phyloP scores from a whole-genome alignment of 2,113 vertebrate species.

The Machaerirhynchus nigripectus region DNA sequence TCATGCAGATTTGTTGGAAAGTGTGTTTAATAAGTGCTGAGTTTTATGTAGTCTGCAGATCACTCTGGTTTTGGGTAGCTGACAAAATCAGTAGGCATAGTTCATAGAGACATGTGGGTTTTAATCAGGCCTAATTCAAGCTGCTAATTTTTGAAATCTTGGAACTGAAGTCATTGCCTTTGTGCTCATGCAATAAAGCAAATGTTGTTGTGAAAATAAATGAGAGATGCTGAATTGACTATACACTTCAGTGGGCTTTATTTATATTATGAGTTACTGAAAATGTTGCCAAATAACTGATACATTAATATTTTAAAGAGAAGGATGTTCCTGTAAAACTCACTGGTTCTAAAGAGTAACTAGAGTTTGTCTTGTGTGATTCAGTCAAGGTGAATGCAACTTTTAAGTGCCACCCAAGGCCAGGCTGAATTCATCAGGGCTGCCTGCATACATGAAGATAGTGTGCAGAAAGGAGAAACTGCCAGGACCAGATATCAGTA shows the following conservation, averaged over 20 bases:
- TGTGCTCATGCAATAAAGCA: not conserved
- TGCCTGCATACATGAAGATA: not conserved
- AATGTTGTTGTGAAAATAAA: not conserved
- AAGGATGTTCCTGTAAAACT: not conserved
- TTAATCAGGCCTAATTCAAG: conserved; percentile 35
- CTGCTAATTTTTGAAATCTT: conserved; percentile 2
- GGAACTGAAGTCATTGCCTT: not conserved
- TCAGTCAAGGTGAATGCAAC: not conserved
- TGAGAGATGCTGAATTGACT: not conserved
- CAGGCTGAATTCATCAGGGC: not conserved
- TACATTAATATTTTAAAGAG: not conserved
- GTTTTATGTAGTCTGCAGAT: conserved; percentile 81
- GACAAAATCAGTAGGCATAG: conserved; percentile 44
- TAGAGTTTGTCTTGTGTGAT: not conserved
- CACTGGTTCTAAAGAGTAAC: not conserved
- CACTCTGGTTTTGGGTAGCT: conserved; percentile 65
- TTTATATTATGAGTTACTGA: not conserved
- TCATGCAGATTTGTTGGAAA: conserved; percentile 90
- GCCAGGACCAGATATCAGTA: not conserved
- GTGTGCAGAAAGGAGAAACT: not conserved
- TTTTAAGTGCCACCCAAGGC: not conserved
- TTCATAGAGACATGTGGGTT: not conserved
- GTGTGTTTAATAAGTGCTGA: conserved; percentile 88
- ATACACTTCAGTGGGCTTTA: not conserved
- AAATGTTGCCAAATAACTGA: not conserved